Evolutionary conservation across 2,113 vertebrate species (phyloP).

Genomic region (Mormoops blainvillei): DNA sequence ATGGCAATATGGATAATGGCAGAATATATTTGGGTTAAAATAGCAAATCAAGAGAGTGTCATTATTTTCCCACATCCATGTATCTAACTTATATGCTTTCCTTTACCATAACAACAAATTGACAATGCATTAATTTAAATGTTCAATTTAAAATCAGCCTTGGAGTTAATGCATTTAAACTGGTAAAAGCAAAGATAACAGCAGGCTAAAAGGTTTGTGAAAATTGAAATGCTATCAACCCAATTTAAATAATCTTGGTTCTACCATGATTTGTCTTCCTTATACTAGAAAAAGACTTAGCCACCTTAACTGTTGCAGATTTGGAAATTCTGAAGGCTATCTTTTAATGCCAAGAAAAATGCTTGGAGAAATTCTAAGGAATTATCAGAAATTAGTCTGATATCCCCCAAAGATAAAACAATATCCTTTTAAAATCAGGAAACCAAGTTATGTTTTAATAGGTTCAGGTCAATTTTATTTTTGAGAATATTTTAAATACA

Average conservation of each 20-base stretch:
- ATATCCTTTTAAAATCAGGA: neutral
- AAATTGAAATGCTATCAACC: slow-evolving; percentile 66
- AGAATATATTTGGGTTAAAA: slow-evolving; percentile 62
- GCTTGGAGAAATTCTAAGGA: neutral
- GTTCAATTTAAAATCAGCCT: slow-evolving; percentile 72
- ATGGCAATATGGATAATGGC: slow-evolving; percentile 36
- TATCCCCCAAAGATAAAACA: neutral
- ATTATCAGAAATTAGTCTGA: neutral
- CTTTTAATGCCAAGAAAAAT: neutral
- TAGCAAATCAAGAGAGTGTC: slow-evolving; percentile 61
- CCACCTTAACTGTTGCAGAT: neutral
- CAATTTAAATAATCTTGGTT: slow-evolving; percentile 61
- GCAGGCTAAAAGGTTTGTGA: slow-evolving; percentile 68
- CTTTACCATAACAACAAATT: slow-evolving; percentile 73
- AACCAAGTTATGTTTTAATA: neutral
- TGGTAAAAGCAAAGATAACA: slow-evolving; percentile 73
- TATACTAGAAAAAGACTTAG: neutral
- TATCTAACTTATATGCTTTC: slow-evolving; percentile 76
- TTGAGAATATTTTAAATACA: neutral
- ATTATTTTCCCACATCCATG: slow-evolving; percentile 59
- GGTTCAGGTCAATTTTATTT: neutral
- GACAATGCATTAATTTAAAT: slow-evolving; percentile 80
- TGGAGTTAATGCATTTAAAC: slow-evolving; percentile 71
- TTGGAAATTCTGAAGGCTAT: neutral
- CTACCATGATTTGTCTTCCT: slow-evolving; percentile 31